Base-by-base conservation (phyloP, 2,888 invertebrate genomes). In the Asteroscopus sphinx region DNA sequence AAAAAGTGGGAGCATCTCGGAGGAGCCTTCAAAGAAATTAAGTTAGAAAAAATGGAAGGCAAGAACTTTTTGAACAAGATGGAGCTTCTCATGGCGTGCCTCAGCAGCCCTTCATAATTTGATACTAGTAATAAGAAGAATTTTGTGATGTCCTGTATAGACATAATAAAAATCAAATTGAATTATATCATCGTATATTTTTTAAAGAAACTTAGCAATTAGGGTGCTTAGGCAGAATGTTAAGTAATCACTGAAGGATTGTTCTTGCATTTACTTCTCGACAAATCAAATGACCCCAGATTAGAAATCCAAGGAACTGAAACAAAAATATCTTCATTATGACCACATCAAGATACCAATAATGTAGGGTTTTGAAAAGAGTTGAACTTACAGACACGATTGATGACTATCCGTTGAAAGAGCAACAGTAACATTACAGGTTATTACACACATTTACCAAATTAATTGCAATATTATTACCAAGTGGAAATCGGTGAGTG, bases 61-160 rank as follows among this genome's bases (percentile, higher is more conserved):
- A 97, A 98, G 83, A 99, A 99, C 92, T 99, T 99, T 87, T 95
- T 99, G 5, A 98, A 98, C 83, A 99, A 99, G 95, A 98, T 99
- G 97, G 99, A 99, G 93, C 95, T 98, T 76, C 95, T 99, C 4
- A 98, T 99, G 98, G 99, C 99, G 53, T 97, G 97, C 78, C 92
- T 97, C 11, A 97, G 97, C 64, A 97, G 97, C 82, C 96, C 96
- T 64, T 96, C 96, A 36, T 95, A 94, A 89, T 51, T 52, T 66
- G 68, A 64, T 69, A 61, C 65, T 77, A 82, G 67, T 52, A 69
- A 60, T 82, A 79, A 76, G 69, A 52, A 67, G 73, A 75, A 76
- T 68, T 61, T 70, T 72, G 73, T 76, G 55, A 61, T 68, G 73
- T 65, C 58, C 58, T 63, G 39, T 61, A 48, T 62, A 15, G 30